Evolutionary conservation across 2,797 vertebrate species (phyloP).

Genomic region (Eidolon dupreanum): DNA sequence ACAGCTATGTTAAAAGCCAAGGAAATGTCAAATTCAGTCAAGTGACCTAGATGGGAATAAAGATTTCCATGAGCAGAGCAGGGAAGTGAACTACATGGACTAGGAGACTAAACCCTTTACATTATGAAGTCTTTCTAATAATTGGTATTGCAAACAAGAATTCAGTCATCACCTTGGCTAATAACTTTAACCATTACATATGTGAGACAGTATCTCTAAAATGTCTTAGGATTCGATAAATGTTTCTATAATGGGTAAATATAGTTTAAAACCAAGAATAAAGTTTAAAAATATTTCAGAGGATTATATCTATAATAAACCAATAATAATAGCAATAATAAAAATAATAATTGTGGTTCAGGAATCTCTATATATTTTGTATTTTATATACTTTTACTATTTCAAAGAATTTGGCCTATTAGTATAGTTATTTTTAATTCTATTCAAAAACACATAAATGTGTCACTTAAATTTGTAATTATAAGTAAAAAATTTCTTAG

Average conservation of each 20-base stretch:
- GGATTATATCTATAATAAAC: not conserved
- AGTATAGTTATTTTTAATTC: not conserved
- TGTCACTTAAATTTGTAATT: not conserved
- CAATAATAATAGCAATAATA: not conserved
- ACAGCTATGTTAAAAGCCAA: not conserved
- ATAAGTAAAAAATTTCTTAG: not conserved
- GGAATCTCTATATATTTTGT: not conserved
- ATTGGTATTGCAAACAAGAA: not conserved
- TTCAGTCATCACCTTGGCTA: not conserved
- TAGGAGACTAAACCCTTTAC: not conserved
- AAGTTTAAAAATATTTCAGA: not conserved
- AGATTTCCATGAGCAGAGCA: not conserved
- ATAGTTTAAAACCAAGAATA: not conserved
- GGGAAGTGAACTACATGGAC: not conserved
- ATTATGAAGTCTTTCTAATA: not conserved
- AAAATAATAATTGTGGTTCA: not conserved
- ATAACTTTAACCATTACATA: not conserved
- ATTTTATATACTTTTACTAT: not conserved
- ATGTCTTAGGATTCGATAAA: not conserved
- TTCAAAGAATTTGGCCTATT: not conserved
- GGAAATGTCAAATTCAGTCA: not conserved
- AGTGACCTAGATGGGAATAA: not conserved
- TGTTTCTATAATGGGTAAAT: not conserved
- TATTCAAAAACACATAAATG: conserved; percentile 10
- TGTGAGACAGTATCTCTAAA: not conserved